Percentiles rank a stretch among this genome's conserved stretches.
Conservation (phyloP, 2,888 invertebrate species). For the Thelaira solivaga region DNA sequence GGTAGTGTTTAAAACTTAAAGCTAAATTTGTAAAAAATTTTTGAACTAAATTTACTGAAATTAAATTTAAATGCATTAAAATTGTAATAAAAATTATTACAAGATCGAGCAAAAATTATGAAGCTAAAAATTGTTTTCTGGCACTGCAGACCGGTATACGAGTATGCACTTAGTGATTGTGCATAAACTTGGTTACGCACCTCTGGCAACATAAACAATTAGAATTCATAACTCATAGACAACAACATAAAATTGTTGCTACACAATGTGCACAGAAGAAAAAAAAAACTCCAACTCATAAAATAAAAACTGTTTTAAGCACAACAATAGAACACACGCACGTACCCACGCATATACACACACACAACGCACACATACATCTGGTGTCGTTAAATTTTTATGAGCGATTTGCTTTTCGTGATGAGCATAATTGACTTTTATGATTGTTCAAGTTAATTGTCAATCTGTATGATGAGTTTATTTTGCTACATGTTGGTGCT, state of each 20-base stretch:
- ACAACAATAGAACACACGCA: background rate
- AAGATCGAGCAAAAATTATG: too few species aligned
- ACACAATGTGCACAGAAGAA: conserved; percentile 9
- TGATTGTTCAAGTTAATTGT: conserved; percentile 64
- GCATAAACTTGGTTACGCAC: conserved; percentile 41
- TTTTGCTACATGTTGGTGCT: conserved; percentile 22
- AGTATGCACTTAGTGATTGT: too few species aligned
- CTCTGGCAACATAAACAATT: conserved; percentile 50
- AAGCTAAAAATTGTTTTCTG: too few species aligned
- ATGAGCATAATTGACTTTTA: conserved; percentile 67
- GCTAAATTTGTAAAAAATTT: too few species aligned
- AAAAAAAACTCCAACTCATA: background rate
- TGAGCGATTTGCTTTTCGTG: conserved; percentile 65
- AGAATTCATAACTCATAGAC: conserved; percentile 63
- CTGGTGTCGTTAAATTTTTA: conserved; percentile 62
- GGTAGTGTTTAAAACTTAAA: too few species aligned
- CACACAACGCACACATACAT: conserved; percentile 36
- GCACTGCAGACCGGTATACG: too few species aligned
- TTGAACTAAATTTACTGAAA: too few species aligned
- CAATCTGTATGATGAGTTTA: conserved; percentile 59
- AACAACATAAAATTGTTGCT: conserved; percentile 24
- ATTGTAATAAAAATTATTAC: too few species aligned
- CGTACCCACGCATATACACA: conserved; percentile 15
- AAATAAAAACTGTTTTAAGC: background rate
- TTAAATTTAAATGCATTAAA: too few species aligned